Evolutionary conservation across 2,113 vertebrate genomes (phyloP), one percentile per base, ranked within the genome.

Genomic region (Podarcis muralis): DNA sequence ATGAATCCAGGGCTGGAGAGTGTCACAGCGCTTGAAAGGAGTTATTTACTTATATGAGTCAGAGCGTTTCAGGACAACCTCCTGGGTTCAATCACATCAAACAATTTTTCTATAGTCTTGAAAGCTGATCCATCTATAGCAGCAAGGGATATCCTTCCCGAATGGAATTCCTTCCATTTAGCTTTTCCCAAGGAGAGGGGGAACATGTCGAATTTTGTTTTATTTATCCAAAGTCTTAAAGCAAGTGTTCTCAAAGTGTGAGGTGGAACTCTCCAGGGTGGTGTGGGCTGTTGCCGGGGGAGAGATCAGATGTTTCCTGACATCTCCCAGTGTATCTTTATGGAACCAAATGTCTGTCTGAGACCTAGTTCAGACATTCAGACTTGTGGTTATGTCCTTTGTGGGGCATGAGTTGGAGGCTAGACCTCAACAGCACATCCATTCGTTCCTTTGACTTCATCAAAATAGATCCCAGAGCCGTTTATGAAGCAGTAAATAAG

Each of bases 51-150:
- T 69, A 25, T 84, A 69, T 78, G 87, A 88, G 87, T 88, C 81
- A 88, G 87, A 83, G 74, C 23, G 23, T 88, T 88, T 88, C 81
- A 88, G 87, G 81, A 84, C 74, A 88, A 88, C 40, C 81, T 88
- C 87, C 81, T 88, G 87, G 74, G 81, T 88, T 88, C 87, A 88
- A 88, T 88, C 87, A 88, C 87, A 88, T 88, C 87, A 88, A 88
- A 84, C 81, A 88, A 88, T 78, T 84, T 88, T 77, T 88, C 65
- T 76, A 88, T 88, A 68, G 81, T 69, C 81, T 88, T 84, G 87
- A 88, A 88, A 88, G 74, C 81, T 84, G 81, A 88, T 88, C 87
- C 74, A 78, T 84, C 81, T 53, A 57, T 37, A 84, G 81, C 62
- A 69, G 43, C 65, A 77, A 78, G 65, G 59, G 43, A 69, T 69